phyloP scores from a whole-genome alignment of 1,140 invertebrate genomes.

The Telenomus remus region DNA sequence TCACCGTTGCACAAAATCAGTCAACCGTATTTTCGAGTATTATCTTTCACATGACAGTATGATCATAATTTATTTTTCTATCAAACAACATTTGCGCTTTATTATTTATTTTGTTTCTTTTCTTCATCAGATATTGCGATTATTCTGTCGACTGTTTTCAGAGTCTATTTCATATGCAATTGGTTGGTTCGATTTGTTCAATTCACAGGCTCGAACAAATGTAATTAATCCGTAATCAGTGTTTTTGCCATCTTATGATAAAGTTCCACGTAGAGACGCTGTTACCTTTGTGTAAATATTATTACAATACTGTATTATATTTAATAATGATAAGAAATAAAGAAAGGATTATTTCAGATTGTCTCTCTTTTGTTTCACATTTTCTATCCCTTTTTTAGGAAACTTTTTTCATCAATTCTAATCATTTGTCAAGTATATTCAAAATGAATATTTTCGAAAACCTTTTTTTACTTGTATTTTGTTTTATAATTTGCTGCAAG shows the following conservation, averaged over 20 bases:
- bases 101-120: too few species aligned
- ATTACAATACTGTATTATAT: constrained; percentile 70
- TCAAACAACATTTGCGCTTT: too few species aligned
- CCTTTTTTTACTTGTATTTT: too few species aligned
- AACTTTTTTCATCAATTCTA: too few species aligned
- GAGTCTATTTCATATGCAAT: constrained; percentile 36
- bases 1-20: background rate
- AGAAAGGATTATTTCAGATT: constrained; percentile 60
- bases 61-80: too few species aligned
- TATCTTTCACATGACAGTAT: too few species aligned
- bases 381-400: too few species aligned
- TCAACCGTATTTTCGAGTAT: too few species aligned
- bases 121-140: background rate
- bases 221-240: constrained; percentile 61
- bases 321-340: constrained; percentile 69
- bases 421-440: too few species aligned
- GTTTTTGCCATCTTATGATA: constrained; percentile 59
- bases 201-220: constrained; percentile 57
- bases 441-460: too few species aligned
- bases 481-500: too few species aligned
- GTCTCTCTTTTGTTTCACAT: too few species aligned
- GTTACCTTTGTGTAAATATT: constrained; percentile 65
- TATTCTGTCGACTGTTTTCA: background rate
- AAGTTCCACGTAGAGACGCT: constrained; percentile 58
- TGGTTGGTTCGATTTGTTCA: constrained; percentile 59